phyloP scores from a whole-genome alignment of 2,113 vertebrate genomes.

The Mirza zaza region DNA sequence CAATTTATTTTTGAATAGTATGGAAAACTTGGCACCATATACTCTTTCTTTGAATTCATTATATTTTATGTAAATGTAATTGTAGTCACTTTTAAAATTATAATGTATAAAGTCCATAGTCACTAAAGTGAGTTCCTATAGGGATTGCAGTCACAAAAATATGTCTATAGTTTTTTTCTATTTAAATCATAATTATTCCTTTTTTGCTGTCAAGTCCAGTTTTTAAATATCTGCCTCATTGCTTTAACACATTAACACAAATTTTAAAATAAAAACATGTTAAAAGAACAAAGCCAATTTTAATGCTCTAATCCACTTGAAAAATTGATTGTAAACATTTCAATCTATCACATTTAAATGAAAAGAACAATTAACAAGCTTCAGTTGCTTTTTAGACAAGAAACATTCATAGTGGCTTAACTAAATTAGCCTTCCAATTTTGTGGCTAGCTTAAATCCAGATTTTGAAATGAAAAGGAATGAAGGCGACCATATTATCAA shows the following conservation, averaged over 20 bases:
- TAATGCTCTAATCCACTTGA: constrained; percentile 42
- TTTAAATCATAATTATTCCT: constrained; percentile 44
- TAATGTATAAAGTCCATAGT: not conserved
- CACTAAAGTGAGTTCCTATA: not conserved
- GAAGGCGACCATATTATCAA: not conserved
- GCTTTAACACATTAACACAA: constrained; percentile 10
- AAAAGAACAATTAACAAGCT: constrained; percentile 41
- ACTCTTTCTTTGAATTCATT: not conserved
- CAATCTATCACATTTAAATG: constrained; percentile 33
- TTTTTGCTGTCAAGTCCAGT: constrained; percentile 25
- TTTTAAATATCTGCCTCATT: constrained; percentile 48
- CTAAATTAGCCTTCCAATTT: not conserved
- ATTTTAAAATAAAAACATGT: constrained; percentile 38
- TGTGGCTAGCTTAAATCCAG: not conserved
- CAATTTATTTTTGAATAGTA: constrained; percentile 21
- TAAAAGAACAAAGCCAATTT: constrained; percentile 52
- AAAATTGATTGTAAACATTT: constrained; percentile 54
- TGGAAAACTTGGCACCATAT: constrained; percentile 20
- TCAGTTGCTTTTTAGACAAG: constrained; percentile 5
- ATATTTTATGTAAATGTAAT: constrained; percentile 50
- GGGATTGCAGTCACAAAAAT: not conserved
- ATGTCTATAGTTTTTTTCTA: constrained; percentile 3
- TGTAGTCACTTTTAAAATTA: constrained; percentile 42
- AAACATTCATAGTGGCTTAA: not conserved
- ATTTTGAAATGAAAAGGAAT: constrained; percentile 1